Conservation (phyloP, 2,888 invertebrate genomes). For the Clusia tigrina region DNA sequence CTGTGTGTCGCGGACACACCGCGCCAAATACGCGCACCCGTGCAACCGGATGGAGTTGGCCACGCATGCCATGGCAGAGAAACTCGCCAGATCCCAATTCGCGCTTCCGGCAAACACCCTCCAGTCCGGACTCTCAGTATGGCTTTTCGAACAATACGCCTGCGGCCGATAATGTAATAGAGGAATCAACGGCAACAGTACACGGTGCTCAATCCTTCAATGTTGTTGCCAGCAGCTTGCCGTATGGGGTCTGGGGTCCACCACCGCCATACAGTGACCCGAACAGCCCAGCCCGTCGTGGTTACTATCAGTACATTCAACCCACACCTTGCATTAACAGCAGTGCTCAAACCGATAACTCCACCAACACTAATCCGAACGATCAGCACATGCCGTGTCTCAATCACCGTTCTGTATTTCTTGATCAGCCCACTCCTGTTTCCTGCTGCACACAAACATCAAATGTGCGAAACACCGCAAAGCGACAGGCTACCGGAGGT, state of each 20-base stretch:
- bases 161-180: conserved; percentile 46
- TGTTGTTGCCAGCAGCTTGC: conserved; percentile 69
- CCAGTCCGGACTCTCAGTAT: conserved; percentile 83
- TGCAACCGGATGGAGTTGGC: conserved; percentile 73
- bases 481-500: conserved; percentile 38
- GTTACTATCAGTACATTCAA: conserved; percentile 61
- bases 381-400: conserved; percentile 26
- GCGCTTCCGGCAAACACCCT: conserved; percentile 70
- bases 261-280: conserved; percentile 89
- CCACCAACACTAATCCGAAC: not conserved
- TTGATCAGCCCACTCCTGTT: conserved; percentile 18
- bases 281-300: conserved; percentile 73
- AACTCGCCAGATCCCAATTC: conserved; percentile 63
- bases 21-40: conserved; percentile 43
- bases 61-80: conserved; percentile 76
- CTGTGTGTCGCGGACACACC: conserved; percentile 54
- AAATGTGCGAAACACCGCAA: conserved; percentile 18
- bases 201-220: conserved; percentile 64
- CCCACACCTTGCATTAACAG: conserved; percentile 33
- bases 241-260: conserved; percentile 81
- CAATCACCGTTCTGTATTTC: conserved; percentile 28
- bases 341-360: conserved; percentile 2
- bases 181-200: conserved; percentile 44
- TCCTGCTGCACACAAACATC: not conserved
- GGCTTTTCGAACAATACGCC: conserved; percentile 70